Evolutionary conservation across 1,140 invertebrate species (phyloP), one percentile per base, ranked within the genome.

Genomic region (Leptoteleia sp.): DNA sequence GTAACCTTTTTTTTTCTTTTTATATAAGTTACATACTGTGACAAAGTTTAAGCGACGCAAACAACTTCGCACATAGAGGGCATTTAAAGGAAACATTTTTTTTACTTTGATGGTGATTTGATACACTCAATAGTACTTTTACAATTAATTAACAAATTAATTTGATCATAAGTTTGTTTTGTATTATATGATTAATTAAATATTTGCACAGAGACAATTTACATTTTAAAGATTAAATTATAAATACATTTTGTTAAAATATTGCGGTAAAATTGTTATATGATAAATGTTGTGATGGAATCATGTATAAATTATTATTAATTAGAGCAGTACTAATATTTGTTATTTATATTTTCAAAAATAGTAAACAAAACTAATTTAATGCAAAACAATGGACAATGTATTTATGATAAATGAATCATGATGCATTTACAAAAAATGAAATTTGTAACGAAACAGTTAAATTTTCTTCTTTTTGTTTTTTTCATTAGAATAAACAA

Each of bases 31-130:
- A 48, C 57, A 16, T 59, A 54, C 42, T 50, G 27, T 64, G 35
- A 62, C 43, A 37, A 61, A 76, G 47, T 37, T 61, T 2, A 48
- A 84, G 77, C 65, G 71, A 81, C 29, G 70, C 79, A 68, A 76
- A 54, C 3, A 25, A 27, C 3, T 19, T 19, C 27, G 11, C 25
- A 40, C 0, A 27, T 64, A 52, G 61, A 50, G 47, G 47, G 37
- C 37, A 22, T 19, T 1, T n/a, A 7, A 15, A 13, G 0, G 27
- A 5, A 0, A 40, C 5, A 7, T 8, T 29, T 6, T 29, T 7
- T 8, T 29, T 3, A 29, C 27, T 1, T 29, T 29, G 6, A 6
- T 7, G 27, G 27, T 7, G 27, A 29, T 7, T 29, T 8, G 27
- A 8, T 29, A 29, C 27, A 29, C 6, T n/a, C n/a, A n/a, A n/a